Evolutionary conservation across 2,888 invertebrate species (phyloP).

Genomic region (Thumatha senex): DNA sequence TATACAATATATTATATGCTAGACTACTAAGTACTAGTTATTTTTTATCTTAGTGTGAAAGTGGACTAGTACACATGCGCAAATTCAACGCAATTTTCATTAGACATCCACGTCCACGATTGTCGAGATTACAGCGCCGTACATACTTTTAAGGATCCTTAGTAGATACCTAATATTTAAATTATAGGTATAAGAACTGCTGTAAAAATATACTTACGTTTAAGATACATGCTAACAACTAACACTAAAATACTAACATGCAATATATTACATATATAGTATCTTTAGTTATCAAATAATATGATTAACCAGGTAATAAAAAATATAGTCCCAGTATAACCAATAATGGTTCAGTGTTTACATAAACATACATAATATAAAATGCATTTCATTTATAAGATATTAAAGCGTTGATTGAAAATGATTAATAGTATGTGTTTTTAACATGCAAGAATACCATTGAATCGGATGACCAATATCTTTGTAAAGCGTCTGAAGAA

Average conservation of each 20-base stretch:
- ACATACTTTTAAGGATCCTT: too few relatives aligned
- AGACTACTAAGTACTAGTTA: too few relatives aligned
- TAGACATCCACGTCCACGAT: too few relatives aligned
- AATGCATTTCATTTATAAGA: conserved; percentile 7
- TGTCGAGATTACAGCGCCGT: too few relatives aligned
- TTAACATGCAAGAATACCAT: conserved; percentile 35
- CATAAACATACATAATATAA: background rate
- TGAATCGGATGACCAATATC: conserved; percentile 44
- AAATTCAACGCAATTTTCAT: too few relatives aligned
- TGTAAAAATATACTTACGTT: background rate
- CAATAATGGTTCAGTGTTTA: background rate
- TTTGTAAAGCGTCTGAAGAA: conserved; percentile 36
- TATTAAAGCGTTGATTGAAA: conserved; percentile 13
- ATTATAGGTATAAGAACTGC: too few relatives aligned
- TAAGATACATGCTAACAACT: background rate
- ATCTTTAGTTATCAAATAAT: conserved; percentile 17
- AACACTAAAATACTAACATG: background rate
- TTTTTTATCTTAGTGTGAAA: too few relatives aligned
- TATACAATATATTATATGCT: too few relatives aligned
- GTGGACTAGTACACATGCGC: too few relatives aligned
- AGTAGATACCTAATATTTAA: too few relatives aligned
- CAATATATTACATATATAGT: conserved; percentile 16
- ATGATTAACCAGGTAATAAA: conserved; percentile 2
- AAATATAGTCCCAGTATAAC: background rate
- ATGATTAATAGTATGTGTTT: conserved; percentile 41